These are phyloP conservation scores for Hyles euphorbiae DNA, from an alignment of 1,140 invertebrate species.

Conservation along the genomic window DNA sequence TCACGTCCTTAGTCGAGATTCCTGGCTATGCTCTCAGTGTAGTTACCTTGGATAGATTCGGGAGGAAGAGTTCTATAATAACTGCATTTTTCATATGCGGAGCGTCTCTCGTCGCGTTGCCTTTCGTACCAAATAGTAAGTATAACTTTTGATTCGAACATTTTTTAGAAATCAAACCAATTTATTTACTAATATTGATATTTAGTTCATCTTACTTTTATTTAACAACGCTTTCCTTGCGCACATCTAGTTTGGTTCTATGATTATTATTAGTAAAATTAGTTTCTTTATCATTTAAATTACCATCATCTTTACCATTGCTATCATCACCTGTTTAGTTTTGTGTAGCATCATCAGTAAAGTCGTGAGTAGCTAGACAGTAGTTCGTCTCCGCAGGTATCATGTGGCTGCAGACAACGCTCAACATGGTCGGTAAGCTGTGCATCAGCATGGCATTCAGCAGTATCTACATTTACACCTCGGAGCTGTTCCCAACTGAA, in stretches of 20 bases:
- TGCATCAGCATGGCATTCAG: slow-evolving; percentile 79
- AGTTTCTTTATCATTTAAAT: no score
- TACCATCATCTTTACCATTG: no score
- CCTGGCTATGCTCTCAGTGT: slow-evolving; percentile 76
- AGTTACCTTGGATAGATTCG: slow-evolving; percentile 75
- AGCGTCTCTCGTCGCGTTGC: slow-evolving; percentile 36
- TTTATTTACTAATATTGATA: no score
- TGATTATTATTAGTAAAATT: no score
- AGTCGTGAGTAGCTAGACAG: slow-evolving; percentile 11
- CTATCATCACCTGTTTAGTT: no score
- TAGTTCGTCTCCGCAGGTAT: slow-evolving; percentile 36
- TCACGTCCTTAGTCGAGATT: slow-evolving; percentile 76
- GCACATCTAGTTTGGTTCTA: no score
- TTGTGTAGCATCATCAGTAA: no score
- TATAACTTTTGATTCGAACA: slow-evolving; percentile 3
- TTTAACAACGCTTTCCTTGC: no score
- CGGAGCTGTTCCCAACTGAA: slow-evolving; percentile 83
- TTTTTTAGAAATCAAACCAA: no score
- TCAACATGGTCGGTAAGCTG: slow-evolving; percentile 77
- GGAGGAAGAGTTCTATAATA: slow-evolving; percentile 76
- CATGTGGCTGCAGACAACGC: slow-evolving; percentile 50
- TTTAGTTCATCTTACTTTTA: no score
- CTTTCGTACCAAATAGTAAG: slow-evolving; percentile 54
- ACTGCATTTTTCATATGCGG: slow-evolving; percentile 69
- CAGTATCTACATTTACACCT: slow-evolving; percentile 81